Base-by-base conservation (phyloP, 2,888 invertebrate species). In the Drosophila anceps region DNA sequence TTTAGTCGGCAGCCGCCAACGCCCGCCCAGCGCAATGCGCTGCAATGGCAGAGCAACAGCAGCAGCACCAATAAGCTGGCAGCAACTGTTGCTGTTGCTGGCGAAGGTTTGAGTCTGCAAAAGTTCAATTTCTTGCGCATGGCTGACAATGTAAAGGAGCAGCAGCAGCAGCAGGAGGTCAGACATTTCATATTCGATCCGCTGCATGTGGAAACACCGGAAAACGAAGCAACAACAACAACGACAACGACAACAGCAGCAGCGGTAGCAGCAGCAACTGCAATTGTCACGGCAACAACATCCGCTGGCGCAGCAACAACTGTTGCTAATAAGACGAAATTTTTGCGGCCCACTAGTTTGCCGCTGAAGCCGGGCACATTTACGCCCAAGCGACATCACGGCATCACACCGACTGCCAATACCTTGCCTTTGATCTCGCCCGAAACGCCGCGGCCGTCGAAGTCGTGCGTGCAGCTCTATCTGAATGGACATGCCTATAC, bases 401-500 rank as follows among this genome's bases (percentile, higher is more conserved):
- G 97, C 0, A 95, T 96, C 53, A 97, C 97, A 0, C 96, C 97
- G 1, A 96, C 96, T 63, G 96, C 96, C 54, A 96, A 96, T 88
- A 97, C 97, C 58, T 94, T 97, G 93, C 96, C 97, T 12, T 93
- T 98, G 59, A 96, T 98, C 55, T 98, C 97, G 72, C 98, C 98
- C 0, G 98, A 98, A 93, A 98, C 98, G 0, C 98, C 98, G 12
- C 94, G 98, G 18, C 97, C 97, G 1, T 96, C 96, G 44, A 98
- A 98, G 92, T 96, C 97, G 35, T 98, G 97, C 91, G 96, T 97
- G 48, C 98, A 98, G 92, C 94, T 98, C 68, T 97, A 97, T 93
- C 94, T 98, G 70, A 97, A 98, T 91, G 98, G 98, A 39, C 97
- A 97, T 91, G 97, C 98, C 44, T 98, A 98, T 92, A 98, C 98